phyloP scores from a whole-genome alignment of 2,113 vertebrate genomes.

The Phrynocephalus versicolor region DNA sequence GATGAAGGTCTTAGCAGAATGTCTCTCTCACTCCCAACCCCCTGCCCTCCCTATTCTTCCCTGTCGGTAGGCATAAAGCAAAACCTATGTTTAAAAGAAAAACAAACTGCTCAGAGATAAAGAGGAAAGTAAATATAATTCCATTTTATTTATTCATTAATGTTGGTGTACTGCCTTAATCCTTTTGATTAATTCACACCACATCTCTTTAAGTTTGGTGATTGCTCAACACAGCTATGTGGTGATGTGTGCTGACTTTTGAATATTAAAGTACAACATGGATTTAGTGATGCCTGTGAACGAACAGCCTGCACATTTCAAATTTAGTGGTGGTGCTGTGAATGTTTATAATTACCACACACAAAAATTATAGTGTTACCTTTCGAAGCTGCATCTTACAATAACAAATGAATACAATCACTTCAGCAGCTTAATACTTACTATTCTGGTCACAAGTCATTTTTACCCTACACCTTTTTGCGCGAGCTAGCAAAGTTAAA shows the following conservation, averaged over 20 bases:
- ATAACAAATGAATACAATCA: constrained; percentile 19
- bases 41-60: background rate
- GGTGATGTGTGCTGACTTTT: constrained; percentile 28
- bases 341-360: constrained; percentile 50
- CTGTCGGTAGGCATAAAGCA: constrained; percentile 9
- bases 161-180: constrained; percentile 28
- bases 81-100: constrained; percentile 22
- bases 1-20: constrained; percentile 14
- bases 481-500: constrained; percentile 24
- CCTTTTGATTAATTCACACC: constrained; percentile 25
- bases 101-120: constrained; percentile 25
- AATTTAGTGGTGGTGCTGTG: constrained; percentile 29
- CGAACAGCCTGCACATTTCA: constrained; percentile 41
- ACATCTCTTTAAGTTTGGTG: constrained; percentile 28
- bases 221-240: constrained; percentile 35
- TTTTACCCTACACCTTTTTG: constrained; percentile 1
- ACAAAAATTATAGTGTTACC: constrained; percentile 39
- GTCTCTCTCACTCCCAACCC: background rate
- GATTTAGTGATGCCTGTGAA: constrained; percentile 32
- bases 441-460: constrained; percentile 3
- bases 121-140: constrained; percentile 41
- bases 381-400: constrained; percentile 38
- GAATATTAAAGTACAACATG: constrained; percentile 25
- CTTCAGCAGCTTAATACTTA: constrained; percentile 12
- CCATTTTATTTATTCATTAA: constrained; percentile 41